These are phyloP conservation scores for Torymus texanus DNA, from an alignment of 2,888 invertebrate species.

Conservation along the genomic window DNA sequence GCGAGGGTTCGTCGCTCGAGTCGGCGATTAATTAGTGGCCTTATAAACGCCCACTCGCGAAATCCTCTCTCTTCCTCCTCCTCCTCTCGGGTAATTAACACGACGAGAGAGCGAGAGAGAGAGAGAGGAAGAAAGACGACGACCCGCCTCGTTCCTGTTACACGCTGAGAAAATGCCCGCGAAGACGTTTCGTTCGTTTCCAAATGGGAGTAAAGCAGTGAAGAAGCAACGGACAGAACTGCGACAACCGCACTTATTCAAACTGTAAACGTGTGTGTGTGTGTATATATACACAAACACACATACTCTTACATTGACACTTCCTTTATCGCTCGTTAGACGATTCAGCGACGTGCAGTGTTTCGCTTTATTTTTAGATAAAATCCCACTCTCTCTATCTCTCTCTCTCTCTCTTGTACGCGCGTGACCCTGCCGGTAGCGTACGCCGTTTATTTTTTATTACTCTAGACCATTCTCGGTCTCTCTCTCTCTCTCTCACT, in stretches of 20 bases:
- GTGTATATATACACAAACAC: too few relatives aligned
- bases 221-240: neutral
- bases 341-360: neutral
- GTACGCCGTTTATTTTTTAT: conserved; percentile 46
- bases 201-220: neutral
- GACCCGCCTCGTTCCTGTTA: too few relatives aligned
- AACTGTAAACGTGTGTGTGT: conserved; percentile 48
- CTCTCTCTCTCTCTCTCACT: neutral
- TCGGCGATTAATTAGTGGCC: too few relatives aligned
- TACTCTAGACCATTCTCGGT: conserved; percentile 37
- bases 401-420: neutral
- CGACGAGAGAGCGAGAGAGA: too few relatives aligned
- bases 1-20: too few relatives aligned
- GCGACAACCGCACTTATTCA: conserved; percentile 57
- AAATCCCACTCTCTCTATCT: conserved; percentile 11
- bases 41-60: too few relatives aligned
- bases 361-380: conserved; percentile 17
- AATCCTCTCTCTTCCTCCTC: too few relatives aligned
- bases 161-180: too few relatives aligned
- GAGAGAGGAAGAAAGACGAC: too few relatives aligned
- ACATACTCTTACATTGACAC: too few relatives aligned
- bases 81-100: too few relatives aligned
- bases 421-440: neutral
- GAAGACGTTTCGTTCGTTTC: neutral
- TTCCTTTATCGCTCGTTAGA: conserved; percentile 44